Evolutionary conservation across 2,888 invertebrate species (phyloP).

Genomic region (Lordiphosa andalusiaca): DNA sequence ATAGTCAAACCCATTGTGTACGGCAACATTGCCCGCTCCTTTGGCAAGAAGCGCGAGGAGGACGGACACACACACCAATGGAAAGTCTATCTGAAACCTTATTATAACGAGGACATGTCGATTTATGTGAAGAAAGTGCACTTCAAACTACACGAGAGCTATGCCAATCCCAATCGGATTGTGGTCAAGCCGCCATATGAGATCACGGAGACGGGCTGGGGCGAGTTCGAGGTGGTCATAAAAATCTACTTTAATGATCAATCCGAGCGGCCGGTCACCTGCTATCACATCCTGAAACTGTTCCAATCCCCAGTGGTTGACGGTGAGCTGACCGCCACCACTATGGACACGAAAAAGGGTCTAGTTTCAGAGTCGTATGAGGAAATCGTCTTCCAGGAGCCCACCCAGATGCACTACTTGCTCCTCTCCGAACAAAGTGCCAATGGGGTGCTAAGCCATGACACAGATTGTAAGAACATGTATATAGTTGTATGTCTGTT

Average conservation of each 20-base stretch:
- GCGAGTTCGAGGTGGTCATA: constrained; percentile 99
- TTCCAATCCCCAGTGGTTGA: constrained; percentile 89
- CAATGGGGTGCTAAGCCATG: constrained; percentile 43
- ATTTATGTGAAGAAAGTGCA: constrained; percentile 96
- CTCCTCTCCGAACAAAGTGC: constrained; percentile 84
- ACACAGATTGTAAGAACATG: constrained; percentile 50
- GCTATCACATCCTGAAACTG: constrained; percentile 96
- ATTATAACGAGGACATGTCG: constrained; percentile 95
- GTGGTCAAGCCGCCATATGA: constrained; percentile 98
- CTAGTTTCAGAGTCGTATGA: constrained; percentile 97
- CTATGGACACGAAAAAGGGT: constrained; percentile 84
- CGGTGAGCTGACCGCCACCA: constrained; percentile 71
- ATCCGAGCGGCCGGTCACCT: constrained; percentile 92
- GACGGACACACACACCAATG: constrained; percentile 99
- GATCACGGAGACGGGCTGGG: constrained; percentile 99
- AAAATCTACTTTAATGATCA: constrained; percentile 98
- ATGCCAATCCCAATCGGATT: constrained; percentile 95
- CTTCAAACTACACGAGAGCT: constrained; percentile 98
- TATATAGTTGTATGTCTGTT: not conserved
- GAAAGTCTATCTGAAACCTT: constrained; percentile 98
- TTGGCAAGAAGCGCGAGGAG: constrained; percentile 97
- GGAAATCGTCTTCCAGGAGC: constrained; percentile 96
- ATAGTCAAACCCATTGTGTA: constrained; percentile 97
- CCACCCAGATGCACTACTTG: constrained; percentile 88
- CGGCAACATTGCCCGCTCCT: constrained; percentile 96